phyloP scores from a whole-genome alignment of 2,888 invertebrate species.

The Leucophenga maculata region DNA sequence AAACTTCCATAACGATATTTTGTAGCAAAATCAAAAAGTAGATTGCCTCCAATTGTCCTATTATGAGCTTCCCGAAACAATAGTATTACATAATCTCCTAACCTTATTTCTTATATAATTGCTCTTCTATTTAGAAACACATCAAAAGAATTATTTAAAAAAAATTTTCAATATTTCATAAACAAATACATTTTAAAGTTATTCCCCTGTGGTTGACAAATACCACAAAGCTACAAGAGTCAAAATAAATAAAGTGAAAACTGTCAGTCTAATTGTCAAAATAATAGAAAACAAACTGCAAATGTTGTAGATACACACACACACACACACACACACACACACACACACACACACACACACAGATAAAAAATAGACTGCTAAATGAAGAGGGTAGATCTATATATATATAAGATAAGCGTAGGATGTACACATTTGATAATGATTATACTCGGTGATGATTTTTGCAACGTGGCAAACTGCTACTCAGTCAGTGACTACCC shows the following conservation, averaged over 20 bases:
- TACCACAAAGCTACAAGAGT: neutral
- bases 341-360: neutral
- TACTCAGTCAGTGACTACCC: neutral
- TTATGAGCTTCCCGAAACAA: neutral
- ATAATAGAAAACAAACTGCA: slow-evolving; percentile 46
- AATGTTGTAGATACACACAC: neutral
- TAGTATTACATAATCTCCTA: too few relatives aligned
- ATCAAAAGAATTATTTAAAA: too few relatives aligned
- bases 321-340: neutral
- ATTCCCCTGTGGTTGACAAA: too few relatives aligned
- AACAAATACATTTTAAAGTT: neutral
- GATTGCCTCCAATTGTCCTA: too few relatives aligned
- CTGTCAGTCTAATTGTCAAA: slow-evolving; percentile 44
- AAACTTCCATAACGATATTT: too few relatives aligned
- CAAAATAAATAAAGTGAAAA: slow-evolving; percentile 7
- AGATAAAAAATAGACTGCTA: too few relatives aligned
- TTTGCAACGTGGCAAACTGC: slow-evolving; percentile 7
- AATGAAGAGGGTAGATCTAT: neutral
- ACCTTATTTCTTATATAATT: too few relatives aligned
- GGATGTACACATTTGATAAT: slow-evolving; percentile 1
- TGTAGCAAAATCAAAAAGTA: too few relatives aligned
- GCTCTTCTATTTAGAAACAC: too few relatives aligned
- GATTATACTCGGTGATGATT: slow-evolving; percentile 4
- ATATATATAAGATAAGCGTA: neutral
- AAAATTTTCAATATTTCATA: too few relatives aligned